Evolutionary conservation across 2,797 vertebrate species (phyloP), one percentile per base, ranked within the genome.

Genomic region (Syncerus caffer): DNA sequence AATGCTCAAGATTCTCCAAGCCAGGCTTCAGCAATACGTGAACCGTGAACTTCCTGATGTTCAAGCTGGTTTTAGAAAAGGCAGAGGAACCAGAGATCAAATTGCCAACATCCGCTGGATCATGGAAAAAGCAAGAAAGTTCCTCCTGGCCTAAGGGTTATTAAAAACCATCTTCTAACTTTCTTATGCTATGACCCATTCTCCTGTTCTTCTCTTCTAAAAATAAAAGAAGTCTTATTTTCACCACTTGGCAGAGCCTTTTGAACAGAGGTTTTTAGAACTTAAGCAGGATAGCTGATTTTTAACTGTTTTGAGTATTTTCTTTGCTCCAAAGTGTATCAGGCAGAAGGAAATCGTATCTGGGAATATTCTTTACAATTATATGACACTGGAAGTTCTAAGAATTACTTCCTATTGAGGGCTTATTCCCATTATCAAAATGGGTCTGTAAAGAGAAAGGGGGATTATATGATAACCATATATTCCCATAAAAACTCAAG

Each of bases 161-260:
- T 14, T 45, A 80, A 71, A 38, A 71, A 53, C 42, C 25, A 90
- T 57, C 21, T 92, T 82, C 64, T 84, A 90, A 67, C 34, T 62
- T 51, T 90, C 62, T 88, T 84, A 47, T 71, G 27, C 21, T 60
- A 1, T 47, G 45, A 4, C 51, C 21, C 17, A 89, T 94, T 93
- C 64, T 89, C n/a, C 74, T 89, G 51, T 79, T 93, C 71, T 11
- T 89, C 93, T 88, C 78, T 78, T 82, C 88, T 93, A 92, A 89
- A 95, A 82, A 88, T n/a, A 94, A 95, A 93, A 76, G 31, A 1
- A 86, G 78, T 7, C 83, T 84, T 90, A 90, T 58, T 94, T 96
- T 90, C 23, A 92, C 45, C 23, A 90, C 62, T 62, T 74, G 50
- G 27, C 31, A 58, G n/a, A 94, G 57, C 7, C 62, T 92, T 95